These are phyloP conservation scores for Teleogryllus oceanicus DNA, from an alignment of 2,888 invertebrate species.

Conservation along the genomic window DNA sequence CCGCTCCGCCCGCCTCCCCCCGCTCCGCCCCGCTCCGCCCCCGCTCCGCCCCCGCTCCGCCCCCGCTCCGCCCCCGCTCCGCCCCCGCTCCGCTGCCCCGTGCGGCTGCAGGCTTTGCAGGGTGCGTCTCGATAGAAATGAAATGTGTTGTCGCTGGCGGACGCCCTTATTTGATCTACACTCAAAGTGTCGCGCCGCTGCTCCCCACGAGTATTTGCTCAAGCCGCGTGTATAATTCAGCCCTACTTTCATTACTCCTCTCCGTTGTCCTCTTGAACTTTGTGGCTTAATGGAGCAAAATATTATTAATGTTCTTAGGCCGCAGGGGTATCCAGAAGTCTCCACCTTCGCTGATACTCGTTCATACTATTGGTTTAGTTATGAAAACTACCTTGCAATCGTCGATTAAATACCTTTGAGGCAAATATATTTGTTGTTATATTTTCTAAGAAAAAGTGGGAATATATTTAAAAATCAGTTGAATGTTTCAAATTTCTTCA, in stretches of 20 bases:
- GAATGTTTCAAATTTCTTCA: no score
- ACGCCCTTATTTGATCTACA: neutral
- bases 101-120: neutral
- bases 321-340: neutral
- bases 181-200: neutral
- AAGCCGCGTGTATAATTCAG: neutral
- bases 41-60: neutral
- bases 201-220: neutral
- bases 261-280: neutral
- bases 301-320: neutral
- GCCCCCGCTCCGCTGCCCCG: neutral
- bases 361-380: no score
- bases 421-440: no score
- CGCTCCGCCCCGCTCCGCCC: neutral
- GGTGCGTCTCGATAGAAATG: neutral
- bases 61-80: neutral
- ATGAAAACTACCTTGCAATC: no score
- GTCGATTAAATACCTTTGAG: no score
- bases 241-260: neutral
- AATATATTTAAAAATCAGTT: no score
- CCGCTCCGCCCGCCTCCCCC: neutral
- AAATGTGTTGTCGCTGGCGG: conserved; percentile 8
- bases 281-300: neutral
- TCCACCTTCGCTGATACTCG: no score
- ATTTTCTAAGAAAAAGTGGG: no score